Base-by-base conservation (phyloP, 2,113 vertebrate species). In the Clarias macrocephalus region DNA sequence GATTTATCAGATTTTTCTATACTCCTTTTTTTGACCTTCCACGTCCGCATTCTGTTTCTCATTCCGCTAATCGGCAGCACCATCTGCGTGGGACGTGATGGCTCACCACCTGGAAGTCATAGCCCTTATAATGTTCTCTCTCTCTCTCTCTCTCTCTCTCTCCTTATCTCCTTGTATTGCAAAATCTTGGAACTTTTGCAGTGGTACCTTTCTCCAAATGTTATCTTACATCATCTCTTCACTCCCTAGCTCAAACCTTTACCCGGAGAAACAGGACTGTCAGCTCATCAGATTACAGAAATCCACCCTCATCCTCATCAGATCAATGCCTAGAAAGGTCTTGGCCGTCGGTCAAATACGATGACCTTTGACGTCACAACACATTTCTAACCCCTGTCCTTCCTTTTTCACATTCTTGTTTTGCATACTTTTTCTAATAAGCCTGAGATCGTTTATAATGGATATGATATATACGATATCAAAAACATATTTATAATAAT, bases 101-200 rank as follows among this genome's bases (percentile, higher is more conserved):
- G 37, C 80, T 82, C 37, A 73, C 85, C 85, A 87, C 86, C 81
- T 83, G 86, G 66, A 81, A 72, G 37, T 76, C 66, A 72, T 84
- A 85, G 21, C 5, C 30, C 68, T 85, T 54, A 75, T 68, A 87
- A 81, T 25, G 21, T 13, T 81, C 63, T 28, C 54, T 60, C 52
- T 72, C 37, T 68, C 1, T 54, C 63, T 52, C 23, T 83, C 33
- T 63, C 28, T 73, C 21, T 85, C 15, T 85, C 84, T 33, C 37
- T 56, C 25, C 59, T 89, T 86, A 93, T 93, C 79, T 91, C 90
- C 73, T 91, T 88, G 93, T 91, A 93, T 93, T 93, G 93, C 91
- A 91, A 81, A 87, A 90, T 89, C 84, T 88, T 85, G 84, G 86
- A 90, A 90, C 76, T 72, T 83, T 68, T 73, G 54, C 82, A 28